These are phyloP conservation scores for Etheostoma cragini DNA, from an alignment of 2,113 vertebrate species.

Conservation along the genomic window DNA sequence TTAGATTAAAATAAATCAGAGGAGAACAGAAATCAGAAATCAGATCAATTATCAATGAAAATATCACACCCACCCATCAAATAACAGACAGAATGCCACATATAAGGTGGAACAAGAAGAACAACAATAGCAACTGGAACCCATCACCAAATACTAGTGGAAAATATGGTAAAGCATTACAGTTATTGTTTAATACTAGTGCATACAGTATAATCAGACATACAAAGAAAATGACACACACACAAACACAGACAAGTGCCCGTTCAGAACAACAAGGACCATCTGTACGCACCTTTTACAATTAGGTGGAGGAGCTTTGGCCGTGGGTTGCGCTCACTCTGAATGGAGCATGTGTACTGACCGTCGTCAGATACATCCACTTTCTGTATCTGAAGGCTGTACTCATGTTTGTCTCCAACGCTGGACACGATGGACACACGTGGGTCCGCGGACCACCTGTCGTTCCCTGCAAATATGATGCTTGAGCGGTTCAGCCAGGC, in stretches of 20 bases:
- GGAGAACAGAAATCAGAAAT: not conserved
- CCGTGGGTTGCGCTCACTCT: constrained; percentile 92
- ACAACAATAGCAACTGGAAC: not conserved
- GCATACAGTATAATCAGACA: not conserved
- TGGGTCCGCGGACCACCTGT: constrained; percentile 98
- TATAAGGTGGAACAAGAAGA: not conserved
- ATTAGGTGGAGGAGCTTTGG: constrained; percentile 96
- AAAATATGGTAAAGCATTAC: not conserved
- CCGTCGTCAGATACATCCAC: constrained; percentile 97
- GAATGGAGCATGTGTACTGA: constrained; percentile 96
- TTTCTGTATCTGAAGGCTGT: constrained; percentile 98
- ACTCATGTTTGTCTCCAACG: constrained; percentile 90
- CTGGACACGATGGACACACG: constrained; percentile 95
- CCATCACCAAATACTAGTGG: not conserved
- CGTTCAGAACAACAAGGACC: not conserved
- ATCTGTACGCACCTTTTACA: constrained; percentile 90
- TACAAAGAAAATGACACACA: not conserved
- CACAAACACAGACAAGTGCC: not conserved
- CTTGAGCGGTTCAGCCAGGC: constrained; percentile 99
- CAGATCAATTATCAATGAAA: not conserved
- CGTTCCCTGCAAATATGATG: constrained; percentile 96
- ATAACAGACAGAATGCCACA: not conserved
- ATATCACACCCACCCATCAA: not conserved
- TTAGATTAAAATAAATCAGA: constrained; percentile 17
- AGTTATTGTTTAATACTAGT: not conserved